Conservation (phyloP, 2,113 vertebrate species). For the Proterorhinus semilunaris region DNA sequence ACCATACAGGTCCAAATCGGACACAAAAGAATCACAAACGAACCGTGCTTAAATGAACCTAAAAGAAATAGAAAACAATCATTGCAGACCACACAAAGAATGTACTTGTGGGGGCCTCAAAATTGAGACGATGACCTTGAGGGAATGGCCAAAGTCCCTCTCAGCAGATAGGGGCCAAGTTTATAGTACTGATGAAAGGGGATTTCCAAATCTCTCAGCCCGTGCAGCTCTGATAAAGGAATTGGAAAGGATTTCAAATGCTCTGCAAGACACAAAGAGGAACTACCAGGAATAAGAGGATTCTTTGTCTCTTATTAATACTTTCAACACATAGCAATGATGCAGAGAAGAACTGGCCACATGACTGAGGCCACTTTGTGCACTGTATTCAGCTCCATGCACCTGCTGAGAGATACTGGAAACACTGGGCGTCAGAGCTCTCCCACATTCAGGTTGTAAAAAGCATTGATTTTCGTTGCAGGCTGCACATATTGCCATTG, state of each 20-base stretch:
- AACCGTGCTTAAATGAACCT: too few species aligned
- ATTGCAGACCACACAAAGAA: too few species aligned
- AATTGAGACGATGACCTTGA: constrained; percentile 52
- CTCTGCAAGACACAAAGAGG: constrained; percentile 26
- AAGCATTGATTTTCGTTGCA: neutral
- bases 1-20: too few species aligned
- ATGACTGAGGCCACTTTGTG: neutral
- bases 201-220: constrained; percentile 44
- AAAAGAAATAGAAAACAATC: too few species aligned
- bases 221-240: constrained; percentile 29
- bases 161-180: constrained; percentile 34
- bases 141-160: constrained; percentile 34
- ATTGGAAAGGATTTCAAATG: constrained; percentile 23
- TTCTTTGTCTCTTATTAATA: constrained; percentile 6
- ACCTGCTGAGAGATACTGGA: constrained; percentile 24
- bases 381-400: neutral
- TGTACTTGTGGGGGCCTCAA: constrained; percentile 3
- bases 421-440: constrained; percentile 19
- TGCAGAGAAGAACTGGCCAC: constrained; percentile 36
- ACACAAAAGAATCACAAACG: too few species aligned
- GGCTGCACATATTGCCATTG: neutral
- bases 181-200: constrained; percentile 64
- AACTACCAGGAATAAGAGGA: constrained; percentile 9
- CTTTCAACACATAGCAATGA: constrained; percentile 58
- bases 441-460: neutral